These are phyloP conservation scores for Dendrocopos noguchii DNA, from an alignment of 2,113 vertebrate species.

Conservation along the genomic window DNA sequence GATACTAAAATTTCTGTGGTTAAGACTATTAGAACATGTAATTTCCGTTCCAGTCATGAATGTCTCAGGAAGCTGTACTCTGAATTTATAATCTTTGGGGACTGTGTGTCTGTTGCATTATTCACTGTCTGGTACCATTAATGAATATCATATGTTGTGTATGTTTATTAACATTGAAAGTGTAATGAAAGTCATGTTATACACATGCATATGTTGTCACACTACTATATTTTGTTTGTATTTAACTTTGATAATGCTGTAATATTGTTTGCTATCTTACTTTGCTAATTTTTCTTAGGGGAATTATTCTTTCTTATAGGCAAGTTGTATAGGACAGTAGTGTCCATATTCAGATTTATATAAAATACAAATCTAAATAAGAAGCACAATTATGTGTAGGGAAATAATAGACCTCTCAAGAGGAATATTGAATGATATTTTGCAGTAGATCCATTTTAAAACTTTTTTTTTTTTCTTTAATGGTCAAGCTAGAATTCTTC, in stretches of 20 bases:
- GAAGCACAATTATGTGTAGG: neutral
- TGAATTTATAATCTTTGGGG: neutral
- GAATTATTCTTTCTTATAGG: neutral
- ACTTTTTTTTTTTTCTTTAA: neutral
- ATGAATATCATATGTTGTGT: neutral
- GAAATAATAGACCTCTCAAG: neutral
- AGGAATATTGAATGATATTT: neutral
- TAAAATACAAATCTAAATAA: neutral
- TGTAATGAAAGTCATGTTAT: neutral
- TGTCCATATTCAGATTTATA: neutral
- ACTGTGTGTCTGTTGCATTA: neutral
- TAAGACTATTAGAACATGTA: neutral
- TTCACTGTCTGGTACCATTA: neutral
- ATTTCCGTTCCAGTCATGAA: neutral
- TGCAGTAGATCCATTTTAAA: neutral
- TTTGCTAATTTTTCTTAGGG: neutral
- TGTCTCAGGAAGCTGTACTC: neutral
- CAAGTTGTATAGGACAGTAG: neutral
- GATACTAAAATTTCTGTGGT: neutral
- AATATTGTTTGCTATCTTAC: neutral
- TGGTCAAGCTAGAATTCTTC: neutral
- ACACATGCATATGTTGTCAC: fast-evolving
- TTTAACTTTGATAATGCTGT: neutral
- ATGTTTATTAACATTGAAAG: neutral
- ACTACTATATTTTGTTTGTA: neutral